Percentiles rank a stretch among this genome's conserved stretches.
Evolutionary conservation across 2,888 invertebrate genomes (phyloP).

Genomic region (Carterocephalus palaemon): DNA sequence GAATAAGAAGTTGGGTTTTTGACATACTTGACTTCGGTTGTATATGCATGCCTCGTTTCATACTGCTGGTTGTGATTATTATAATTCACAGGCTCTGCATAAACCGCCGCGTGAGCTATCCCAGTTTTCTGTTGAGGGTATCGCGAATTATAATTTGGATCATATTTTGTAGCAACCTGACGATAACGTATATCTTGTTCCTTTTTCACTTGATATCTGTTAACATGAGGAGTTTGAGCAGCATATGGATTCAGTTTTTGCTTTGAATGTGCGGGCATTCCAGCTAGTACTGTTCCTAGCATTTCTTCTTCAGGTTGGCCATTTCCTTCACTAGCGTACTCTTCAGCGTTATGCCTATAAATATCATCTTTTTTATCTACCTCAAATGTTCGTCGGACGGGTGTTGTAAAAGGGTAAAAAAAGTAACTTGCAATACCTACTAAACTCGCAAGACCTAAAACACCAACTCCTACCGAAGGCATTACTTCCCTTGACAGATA

Average conservation of each 20-base stretch:
- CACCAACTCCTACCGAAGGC: constrained; percentile 88
- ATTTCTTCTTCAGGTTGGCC: constrained; percentile 88
- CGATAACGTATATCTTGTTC: constrained; percentile 71
- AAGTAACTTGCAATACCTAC: constrained; percentile 88
- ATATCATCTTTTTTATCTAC: constrained; percentile 81
- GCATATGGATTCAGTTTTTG: constrained; percentile 69
- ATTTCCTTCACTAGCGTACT: constrained; percentile 81
- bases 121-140: constrained; percentile 74
- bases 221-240: constrained; percentile 61
- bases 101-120: constrained; percentile 69
- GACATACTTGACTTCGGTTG: constrained; percentile 63
- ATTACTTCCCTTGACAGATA: constrained; percentile 88
- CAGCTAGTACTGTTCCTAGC: constrained; percentile 85
- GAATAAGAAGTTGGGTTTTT: constrained; percentile 53
- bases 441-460: constrained; percentile 85
- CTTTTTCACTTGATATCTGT: constrained; percentile 62
- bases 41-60: constrained; percentile 65
- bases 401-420: constrained; percentile 85
- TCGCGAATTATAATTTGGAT: constrained; percentile 61
- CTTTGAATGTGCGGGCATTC: constrained; percentile 79
- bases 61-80: constrained; percentile 54
- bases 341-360: constrained; percentile 83
- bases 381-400: constrained; percentile 82
- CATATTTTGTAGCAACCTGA: constrained; percentile 61
- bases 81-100: constrained; percentile 62